These are phyloP conservation scores for Meiosimyza platycephala DNA, from an alignment of 2,888 invertebrate species.

Conservation along the genomic window DNA sequence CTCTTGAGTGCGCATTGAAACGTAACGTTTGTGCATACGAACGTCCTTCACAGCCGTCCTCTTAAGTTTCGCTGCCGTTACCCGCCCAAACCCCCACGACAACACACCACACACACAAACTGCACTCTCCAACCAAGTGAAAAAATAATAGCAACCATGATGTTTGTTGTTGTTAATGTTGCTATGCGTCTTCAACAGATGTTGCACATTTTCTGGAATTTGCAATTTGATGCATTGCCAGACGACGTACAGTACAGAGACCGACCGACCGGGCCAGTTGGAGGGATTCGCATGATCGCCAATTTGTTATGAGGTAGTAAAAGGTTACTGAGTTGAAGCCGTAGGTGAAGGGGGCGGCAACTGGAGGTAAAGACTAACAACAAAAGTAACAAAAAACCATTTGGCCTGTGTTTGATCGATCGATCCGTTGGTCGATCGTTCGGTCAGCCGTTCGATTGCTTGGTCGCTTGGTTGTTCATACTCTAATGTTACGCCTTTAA, in stretches of 20 bases:
- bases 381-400: neutral
- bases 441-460: neutral
- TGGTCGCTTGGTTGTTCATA: neutral
- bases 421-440: neutral
- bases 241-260: too few relatives aligned
- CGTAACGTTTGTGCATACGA: conserved; percentile 12
- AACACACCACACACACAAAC: too few relatives aligned
- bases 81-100: neutral
- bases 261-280: conserved; percentile 7
- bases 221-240: conserved; percentile 23
- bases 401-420: conserved; percentile 19
- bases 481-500: neutral
- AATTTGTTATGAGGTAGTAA: conserved; percentile 3
- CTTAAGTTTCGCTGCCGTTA: neutral
- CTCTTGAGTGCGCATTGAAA: conserved; percentile 22
- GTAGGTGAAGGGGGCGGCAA: neutral
- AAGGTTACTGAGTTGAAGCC: neutral
- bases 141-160: too few relatives aligned
- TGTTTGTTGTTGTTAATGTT: too few relatives aligned
- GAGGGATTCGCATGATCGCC: conserved; percentile 13
- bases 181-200: conserved; percentile 15
- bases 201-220: conserved; percentile 33
- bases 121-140: too few relatives aligned
- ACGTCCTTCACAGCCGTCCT: conserved; percentile 14
- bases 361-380: neutral